Evolutionary conservation across 1,140 invertebrate species (phyloP).

Genomic region (Solenopsis invicta): DNA sequence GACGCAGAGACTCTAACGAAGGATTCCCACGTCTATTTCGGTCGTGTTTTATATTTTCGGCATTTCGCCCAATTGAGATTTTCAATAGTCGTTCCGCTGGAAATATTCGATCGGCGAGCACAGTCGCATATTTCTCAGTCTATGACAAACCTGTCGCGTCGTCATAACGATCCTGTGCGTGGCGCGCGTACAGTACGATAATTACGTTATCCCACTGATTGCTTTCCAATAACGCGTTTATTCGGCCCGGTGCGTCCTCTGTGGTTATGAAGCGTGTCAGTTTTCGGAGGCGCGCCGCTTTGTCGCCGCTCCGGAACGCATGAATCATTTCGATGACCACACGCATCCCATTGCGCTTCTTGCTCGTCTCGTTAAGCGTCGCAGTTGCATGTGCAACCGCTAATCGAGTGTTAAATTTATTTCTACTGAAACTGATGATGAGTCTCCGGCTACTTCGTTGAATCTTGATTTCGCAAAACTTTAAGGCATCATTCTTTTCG

Average conservation of each 20-base stretch:
- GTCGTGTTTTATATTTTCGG: neutral
- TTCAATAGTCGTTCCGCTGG: neutral
- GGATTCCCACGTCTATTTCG: neutral
- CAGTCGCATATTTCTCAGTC: constrained; percentile 49
- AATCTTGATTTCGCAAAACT: neutral
- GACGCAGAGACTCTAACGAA: neutral
- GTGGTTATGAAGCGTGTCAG: constrained; percentile 65
- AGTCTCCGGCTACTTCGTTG: neutral
- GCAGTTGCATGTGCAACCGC: constrained; percentile 24
- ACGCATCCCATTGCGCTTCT: constrained; percentile 53
- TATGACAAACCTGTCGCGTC: constrained; percentile 47
- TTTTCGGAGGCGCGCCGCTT: constrained; percentile 60
- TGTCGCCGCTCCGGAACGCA: constrained; percentile 61
- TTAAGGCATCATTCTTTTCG: neutral
- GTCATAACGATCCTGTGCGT: constrained; percentile 60
- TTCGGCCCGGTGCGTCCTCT: constrained; percentile 59
- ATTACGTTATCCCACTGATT: constrained; percentile 63
- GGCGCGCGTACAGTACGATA: constrained; percentile 57
- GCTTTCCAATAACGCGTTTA: constrained; percentile 65
- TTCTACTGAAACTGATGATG: neutral
- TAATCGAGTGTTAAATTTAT: constrained; percentile 32
- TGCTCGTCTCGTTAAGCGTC: constrained; percentile 57
- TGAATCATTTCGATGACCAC: constrained; percentile 60
- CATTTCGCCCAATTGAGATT: constrained; percentile 11
- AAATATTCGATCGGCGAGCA: constrained; percentile 31